A percentile compares a stretch with the other conserved stretches of the same genome.
Conservation (phyloP, 2,888 invertebrate genomes). For the Entomobrya proxima region DNA sequence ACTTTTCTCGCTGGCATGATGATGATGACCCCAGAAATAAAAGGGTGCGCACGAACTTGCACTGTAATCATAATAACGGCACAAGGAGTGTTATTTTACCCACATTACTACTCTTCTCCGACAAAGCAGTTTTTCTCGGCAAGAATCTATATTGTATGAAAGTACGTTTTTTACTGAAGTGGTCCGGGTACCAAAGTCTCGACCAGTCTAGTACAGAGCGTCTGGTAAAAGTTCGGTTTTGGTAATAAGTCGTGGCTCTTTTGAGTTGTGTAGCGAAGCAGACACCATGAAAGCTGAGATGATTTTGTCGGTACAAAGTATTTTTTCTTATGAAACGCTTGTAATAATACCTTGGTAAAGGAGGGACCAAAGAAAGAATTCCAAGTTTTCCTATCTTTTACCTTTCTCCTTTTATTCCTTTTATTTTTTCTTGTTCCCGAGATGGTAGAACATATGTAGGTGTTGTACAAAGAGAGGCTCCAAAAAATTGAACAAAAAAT, state of each 20-base stretch:
- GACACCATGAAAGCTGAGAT: constrained; percentile 54
- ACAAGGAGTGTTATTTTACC: constrained; percentile 46
- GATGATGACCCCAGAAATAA: constrained; percentile 65
- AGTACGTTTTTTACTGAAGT: background rate
- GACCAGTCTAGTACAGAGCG: too few relatives aligned
- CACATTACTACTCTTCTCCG: constrained; percentile 1
- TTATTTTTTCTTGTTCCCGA: constrained; percentile 12
- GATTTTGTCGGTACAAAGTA: constrained; percentile 19
- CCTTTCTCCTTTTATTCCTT: constrained; percentile 24
- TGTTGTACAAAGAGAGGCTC: too few relatives aligned
- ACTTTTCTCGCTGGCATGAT: constrained; percentile 36
- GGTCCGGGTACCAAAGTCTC: too few relatives aligned
- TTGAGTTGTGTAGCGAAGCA: constrained; percentile 53
- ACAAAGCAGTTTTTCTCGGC: too few relatives aligned
- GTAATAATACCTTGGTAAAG: constrained; percentile 17
- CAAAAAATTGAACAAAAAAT: too few relatives aligned
- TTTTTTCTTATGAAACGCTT: constrained; percentile 23
- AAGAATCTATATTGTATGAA: background rate
- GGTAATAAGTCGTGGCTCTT: constrained; percentile 1
- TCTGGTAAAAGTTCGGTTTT: too few relatives aligned
- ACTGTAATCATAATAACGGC: constrained; percentile 61
- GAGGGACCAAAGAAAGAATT: constrained; percentile 29
- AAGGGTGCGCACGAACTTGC: constrained; percentile 63
- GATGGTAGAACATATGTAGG: background rate
- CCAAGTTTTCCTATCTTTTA: constrained; percentile 61